Evolutionary conservation across 2,797 vertebrate genomes (phyloP).

Genomic region (Hyperoplus immaculatus): DNA sequence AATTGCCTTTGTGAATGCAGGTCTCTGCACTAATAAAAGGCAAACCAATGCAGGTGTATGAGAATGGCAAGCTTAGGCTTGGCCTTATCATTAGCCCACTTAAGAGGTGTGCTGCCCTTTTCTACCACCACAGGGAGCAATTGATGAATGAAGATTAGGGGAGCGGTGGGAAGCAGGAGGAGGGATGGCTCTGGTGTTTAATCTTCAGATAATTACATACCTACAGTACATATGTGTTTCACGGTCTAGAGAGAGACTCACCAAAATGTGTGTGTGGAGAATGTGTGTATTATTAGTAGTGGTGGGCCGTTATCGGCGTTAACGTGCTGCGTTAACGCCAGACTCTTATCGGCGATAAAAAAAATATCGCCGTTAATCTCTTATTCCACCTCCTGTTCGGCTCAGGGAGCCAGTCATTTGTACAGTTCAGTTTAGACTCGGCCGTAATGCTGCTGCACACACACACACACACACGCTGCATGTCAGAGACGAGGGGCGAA

Average conservation of each 20-base stretch:
- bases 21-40: slow-evolving; percentile 78
- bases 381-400: no score
- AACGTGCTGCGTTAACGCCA: no score
- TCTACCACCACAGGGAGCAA: slow-evolving; percentile 74
- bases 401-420: no score
- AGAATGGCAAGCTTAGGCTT: slow-evolving; percentile 53
- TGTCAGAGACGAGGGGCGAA: no score
- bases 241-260: slow-evolving; percentile 46
- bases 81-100: slow-evolving; percentile 77
- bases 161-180: slow-evolving; percentile 44
- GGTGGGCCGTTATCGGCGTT: no score
- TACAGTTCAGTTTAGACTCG: no score
- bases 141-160: slow-evolving; percentile 65
- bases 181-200: slow-evolving; percentile 43
- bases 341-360: no score
- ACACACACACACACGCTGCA: no score
- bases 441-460: no score
- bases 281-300: slow-evolving; percentile 1
- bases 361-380: no score
- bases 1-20: slow-evolving; percentile 78
- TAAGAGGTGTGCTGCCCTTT: slow-evolving; percentile 76
- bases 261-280: background rate
- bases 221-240: slow-evolving; percentile 59
- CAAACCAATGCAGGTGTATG: slow-evolving; percentile 72
- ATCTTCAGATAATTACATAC: slow-evolving; percentile 78